Evolutionary conservation across 2,888 invertebrate species (phyloP), one percentile per base, ranked within the genome.

Genomic region (Drosophila picticornis): DNA sequence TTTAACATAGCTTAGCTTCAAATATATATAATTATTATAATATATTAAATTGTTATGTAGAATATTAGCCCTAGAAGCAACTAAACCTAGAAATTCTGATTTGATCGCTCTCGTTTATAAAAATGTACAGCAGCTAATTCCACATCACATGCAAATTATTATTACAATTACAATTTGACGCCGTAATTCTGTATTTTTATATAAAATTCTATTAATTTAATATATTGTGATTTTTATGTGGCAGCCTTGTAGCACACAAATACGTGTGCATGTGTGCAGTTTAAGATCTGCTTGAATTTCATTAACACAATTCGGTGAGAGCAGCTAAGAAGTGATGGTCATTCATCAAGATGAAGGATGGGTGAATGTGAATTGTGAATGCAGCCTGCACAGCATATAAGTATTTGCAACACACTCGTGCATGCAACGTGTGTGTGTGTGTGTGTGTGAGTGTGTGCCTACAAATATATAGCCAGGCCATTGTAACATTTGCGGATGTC

Each of bases 281-380:
- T 29, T 68, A 78, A 70, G 75, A 64, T 78, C 57, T 70, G 63
- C 68, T 80, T 77, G 89, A 90, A 85, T 85, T 85, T 85, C 90
- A 85, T 85, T 85, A 90, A 83, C 90, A 85, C 86, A 62, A 65
- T 85, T 90, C 69, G 75, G 69, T 56, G 68, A 68, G 75, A 71
- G 73, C 79, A 75, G 64, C 70, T 64, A 68, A 68, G 66, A 70
- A 83, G 81, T 84, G 90, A 85, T 71, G 89, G 87, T 81, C 87
- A 83, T 85, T 80, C 84, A 88, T 85, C 85, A 90, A 74, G 74
- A 84, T 85, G 90, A 85, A 83, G 81, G 84, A 85, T 85, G 90
- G 73, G 73, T 64, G n/a, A n/a, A n/a, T n/a, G n/a, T n/a, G n/a
- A n/a, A n/a, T 43, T 53, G 38, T 48, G 72, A 68, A 69, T 67